phyloP scores from a whole-genome alignment of 1,140 invertebrate species.

The Trichogramma pretiosum region DNA sequence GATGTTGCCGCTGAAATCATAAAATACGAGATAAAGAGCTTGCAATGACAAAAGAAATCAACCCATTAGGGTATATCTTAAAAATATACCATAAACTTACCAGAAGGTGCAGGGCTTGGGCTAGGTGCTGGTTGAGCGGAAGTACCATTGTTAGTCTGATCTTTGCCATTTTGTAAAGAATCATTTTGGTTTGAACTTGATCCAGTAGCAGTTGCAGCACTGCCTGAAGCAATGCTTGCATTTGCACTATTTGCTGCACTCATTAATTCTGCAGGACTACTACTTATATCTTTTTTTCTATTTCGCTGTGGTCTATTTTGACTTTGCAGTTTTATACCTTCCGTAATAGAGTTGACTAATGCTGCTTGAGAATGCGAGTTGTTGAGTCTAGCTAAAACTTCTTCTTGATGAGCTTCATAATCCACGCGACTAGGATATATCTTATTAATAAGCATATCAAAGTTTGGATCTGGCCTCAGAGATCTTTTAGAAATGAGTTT shows the following conservation, averaged over 20 bases:
- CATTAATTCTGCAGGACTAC: constrained; percentile 33
- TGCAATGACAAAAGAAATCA: too few species aligned
- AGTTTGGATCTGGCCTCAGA: constrained; percentile 93
- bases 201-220: constrained; percentile 44
- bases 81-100: constrained; percentile 18
- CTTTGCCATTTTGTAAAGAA: constrained; percentile 39
- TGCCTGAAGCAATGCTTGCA: constrained; percentile 22
- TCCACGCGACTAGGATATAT: constrained; percentile 96
- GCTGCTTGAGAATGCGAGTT: constrained; percentile 89
- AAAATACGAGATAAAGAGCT: too few species aligned
- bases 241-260: constrained; percentile 38
- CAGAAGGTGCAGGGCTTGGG: constrained; percentile 32
- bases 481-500: constrained; percentile 97
- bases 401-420: constrained; percentile 92
- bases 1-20: constrained; percentile 40
- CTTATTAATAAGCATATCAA: constrained; percentile 94
- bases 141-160: constrained; percentile 28
- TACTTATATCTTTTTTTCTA: constrained; percentile 54
- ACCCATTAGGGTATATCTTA: background rate
- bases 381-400: constrained; percentile 87
- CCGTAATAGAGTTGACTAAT: constrained; percentile 87
- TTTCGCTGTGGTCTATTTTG: constrained; percentile 76
- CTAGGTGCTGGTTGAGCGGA: constrained; percentile 29
- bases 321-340: constrained; percentile 88
- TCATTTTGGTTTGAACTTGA: constrained; percentile 41